Percentiles rank a stretch among this genome's conserved stretches.
These are phyloP conservation scores for Neoascia interrupta DNA, from an alignment of 2,888 invertebrate genomes.

Conservation along the genomic window DNA sequence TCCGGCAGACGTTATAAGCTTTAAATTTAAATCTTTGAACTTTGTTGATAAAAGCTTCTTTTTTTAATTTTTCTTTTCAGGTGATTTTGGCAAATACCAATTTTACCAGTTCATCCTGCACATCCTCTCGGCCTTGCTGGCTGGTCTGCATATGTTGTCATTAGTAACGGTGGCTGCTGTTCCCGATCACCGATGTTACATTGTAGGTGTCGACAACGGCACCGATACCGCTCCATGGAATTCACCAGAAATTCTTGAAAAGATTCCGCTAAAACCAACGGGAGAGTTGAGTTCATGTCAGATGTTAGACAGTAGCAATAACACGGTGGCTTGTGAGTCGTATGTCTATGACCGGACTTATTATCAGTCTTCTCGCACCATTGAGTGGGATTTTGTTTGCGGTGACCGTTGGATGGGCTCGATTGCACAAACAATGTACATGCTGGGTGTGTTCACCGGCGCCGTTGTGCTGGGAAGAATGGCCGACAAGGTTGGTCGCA, in stretches of 20 bases:
- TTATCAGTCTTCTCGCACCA: constrained; percentile 86
- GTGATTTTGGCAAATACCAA: constrained; percentile 92
- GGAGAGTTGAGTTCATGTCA: constrained; percentile 85
- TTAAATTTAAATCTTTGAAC: background rate
- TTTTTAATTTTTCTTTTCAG: constrained; percentile 79
- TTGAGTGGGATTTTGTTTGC: constrained; percentile 92
- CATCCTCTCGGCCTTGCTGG: constrained; percentile 87
- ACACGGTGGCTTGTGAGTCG: constrained; percentile 79
- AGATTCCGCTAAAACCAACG: constrained; percentile 82
- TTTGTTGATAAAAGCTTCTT: background rate
- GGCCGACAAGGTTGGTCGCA: constrained; percentile 90
- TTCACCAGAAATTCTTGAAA: constrained; percentile 80
- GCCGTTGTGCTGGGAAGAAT: constrained; percentile 88
- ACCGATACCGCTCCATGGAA: constrained; percentile 81
- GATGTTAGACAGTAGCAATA: constrained; percentile 80
- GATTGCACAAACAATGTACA: constrained; percentile 85
- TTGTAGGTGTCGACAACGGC: constrained; percentile 81
- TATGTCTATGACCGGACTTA: constrained; percentile 89
- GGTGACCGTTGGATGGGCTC: constrained; percentile 90
- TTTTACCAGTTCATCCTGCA: constrained; percentile 88
- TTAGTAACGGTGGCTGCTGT: constrained; percentile 90
- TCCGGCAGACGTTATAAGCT: background rate
- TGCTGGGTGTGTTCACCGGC: constrained; percentile 91
- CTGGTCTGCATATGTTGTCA: constrained; percentile 89
- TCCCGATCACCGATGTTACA: constrained; percentile 84